Evolutionary conservation across 2,113 vertebrate species (phyloP).

Genomic region (Tenebrosternarchus preto): DNA sequence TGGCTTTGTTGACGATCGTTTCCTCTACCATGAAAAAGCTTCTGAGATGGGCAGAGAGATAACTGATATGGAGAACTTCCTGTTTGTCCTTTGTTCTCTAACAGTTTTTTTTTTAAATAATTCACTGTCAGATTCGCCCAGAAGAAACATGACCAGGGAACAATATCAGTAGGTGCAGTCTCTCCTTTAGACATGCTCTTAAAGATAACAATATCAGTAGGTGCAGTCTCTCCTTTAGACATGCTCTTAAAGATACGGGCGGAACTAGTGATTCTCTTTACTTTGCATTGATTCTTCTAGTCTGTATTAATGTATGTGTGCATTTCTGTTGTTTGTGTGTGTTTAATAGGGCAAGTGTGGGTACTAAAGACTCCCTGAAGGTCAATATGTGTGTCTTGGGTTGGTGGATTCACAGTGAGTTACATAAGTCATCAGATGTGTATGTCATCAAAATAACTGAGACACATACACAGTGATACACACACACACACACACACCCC

Average conservation of each 20-base stretch:
- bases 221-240: neutral
- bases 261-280: too few species aligned
- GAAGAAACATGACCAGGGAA: slow-evolving; percentile 12
- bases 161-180: neutral
- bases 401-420: too few species aligned
- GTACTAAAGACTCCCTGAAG: too few species aligned
- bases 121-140: neutral
- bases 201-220: neutral
- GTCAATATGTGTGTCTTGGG: too few species aligned
- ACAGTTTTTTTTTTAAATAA: slow-evolving; percentile 7
- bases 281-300: too few species aligned
- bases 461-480: too few species aligned
- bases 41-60: slow-evolving; percentile 4
- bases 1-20: slow-evolving; percentile 11
- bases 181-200: neutral
- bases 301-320: too few species aligned
- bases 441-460: too few species aligned
- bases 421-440: too few species aligned
- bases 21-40: neutral
- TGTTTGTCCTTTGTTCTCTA: slow-evolving; percentile 16
- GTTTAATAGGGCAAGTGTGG: too few species aligned
- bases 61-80: slow-evolving; percentile 16
- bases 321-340: too few species aligned
- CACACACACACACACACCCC: neutral
- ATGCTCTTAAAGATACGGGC: neutral